phyloP scores from a whole-genome alignment of 2,888 invertebrate genomes.

The Rhopalosiphum nymphaeae region DNA sequence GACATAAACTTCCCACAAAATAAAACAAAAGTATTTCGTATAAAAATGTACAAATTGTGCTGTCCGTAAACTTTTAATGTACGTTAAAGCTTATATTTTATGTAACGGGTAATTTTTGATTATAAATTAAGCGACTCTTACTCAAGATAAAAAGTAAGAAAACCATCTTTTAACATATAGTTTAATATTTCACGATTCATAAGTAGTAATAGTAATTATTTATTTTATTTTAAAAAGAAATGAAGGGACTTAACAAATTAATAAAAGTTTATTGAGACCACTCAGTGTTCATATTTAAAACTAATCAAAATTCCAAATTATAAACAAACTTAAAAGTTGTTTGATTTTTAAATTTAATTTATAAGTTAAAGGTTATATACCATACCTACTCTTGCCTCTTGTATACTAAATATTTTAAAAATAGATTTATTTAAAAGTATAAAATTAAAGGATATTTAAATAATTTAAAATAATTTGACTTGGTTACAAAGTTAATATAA shows the following conservation, averaged over 20 bases:
- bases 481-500: not conserved
- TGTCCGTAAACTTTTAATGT: not conserved
- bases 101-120: not conserved
- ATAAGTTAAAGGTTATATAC: no score
- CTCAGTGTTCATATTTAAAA: not conserved
- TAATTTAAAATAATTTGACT: not conserved
- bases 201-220: not conserved
- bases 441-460: not conserved
- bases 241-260: not conserved
- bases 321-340: not conserved
- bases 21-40: constrained; percentile 36
- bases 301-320: not conserved
- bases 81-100: not conserved
- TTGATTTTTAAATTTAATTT: not conserved
- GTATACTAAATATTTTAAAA: not conserved
- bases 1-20: constrained; percentile 36
- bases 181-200: not conserved
- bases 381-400: not conserved
- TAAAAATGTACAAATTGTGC: constrained; percentile 19
- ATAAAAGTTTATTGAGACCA: not conserved
- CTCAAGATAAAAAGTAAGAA: not conserved
- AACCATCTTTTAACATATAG: not conserved
- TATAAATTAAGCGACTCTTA: not conserved
- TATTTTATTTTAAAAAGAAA: not conserved
- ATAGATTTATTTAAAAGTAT: not conserved